phyloP scores from a whole-genome alignment of 2,797 vertebrate genomes.

The Channa striata region DNA sequence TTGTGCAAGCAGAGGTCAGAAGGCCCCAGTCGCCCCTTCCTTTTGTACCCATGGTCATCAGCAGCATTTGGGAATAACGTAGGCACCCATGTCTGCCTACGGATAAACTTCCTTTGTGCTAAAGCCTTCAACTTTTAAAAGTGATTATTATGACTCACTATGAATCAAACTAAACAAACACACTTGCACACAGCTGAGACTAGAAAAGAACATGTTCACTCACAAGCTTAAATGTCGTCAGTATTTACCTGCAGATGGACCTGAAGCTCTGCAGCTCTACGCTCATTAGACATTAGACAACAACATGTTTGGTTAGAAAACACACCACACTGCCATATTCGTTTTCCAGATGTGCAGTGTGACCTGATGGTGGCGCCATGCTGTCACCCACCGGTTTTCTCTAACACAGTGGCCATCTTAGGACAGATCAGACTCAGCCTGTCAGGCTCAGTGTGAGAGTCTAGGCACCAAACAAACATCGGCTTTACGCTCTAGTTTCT shows the following conservation, averaged over 20 bases:
- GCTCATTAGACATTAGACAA: background rate
- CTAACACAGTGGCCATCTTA: slow-evolving; percentile 31
- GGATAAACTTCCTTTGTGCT: no score
- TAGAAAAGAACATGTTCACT: background rate
- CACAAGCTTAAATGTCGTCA: background rate
- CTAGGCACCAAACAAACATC: slow-evolving; percentile 2
- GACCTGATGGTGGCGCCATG: slow-evolving; percentile 10
- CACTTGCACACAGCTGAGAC: background rate
- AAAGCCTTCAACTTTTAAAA: no score
- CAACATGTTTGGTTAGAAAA: background rate
- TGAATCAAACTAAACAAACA: background rate
- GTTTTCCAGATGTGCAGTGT: background rate
- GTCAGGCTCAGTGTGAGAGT: slow-evolving; percentile 32
- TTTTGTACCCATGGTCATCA: slow-evolving; percentile 18
- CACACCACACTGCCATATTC: no score
- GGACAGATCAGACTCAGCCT: slow-evolving; percentile 9
- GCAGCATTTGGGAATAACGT: no score
- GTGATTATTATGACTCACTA: no score
- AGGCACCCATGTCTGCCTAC: background rate
- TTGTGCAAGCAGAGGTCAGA: slow-evolving; percentile 34
- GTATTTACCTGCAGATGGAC: background rate
- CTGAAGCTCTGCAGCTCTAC: background rate
- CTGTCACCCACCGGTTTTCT: slow-evolving; percentile 6
- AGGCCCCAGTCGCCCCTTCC: slow-evolving; percentile 32
- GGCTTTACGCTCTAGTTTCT: slow-evolving; percentile 5